Percentiles rank a stretch among this genome's conserved stretches.
Conservation (phyloP, 2,888 invertebrate genomes). For the Nyleta sp. region DNA sequence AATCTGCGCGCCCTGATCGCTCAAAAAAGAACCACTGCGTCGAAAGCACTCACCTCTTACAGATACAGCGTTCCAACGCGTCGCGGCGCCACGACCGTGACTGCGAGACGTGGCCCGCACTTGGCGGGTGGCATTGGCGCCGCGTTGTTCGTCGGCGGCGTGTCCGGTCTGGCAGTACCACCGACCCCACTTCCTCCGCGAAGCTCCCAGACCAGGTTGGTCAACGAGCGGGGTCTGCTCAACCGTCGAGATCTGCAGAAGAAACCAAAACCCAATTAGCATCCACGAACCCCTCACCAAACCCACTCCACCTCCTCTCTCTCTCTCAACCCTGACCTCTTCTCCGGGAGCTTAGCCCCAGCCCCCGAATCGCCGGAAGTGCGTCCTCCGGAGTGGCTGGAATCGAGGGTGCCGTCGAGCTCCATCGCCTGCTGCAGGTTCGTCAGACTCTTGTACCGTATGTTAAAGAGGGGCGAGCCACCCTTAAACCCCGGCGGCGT, state of each 20-base stretch:
- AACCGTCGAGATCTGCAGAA: constrained; percentile 89
- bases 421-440: constrained; percentile 88
- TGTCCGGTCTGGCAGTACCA: constrained; percentile 79
- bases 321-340: constrained; percentile 84
- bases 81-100: constrained; percentile 82
- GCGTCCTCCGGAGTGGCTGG: constrained; percentile 93
- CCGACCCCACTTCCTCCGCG: constrained; percentile 79
- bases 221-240: constrained; percentile 92
- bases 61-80: constrained; percentile 83
- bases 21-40: not conserved
- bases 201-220: constrained; percentile 93
- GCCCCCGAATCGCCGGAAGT: constrained; percentile 93
- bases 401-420: constrained; percentile 93
- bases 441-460: constrained; percentile 85
- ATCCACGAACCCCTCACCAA: too few relatives aligned
- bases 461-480: constrained; percentile 90
- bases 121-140: constrained; percentile 82
- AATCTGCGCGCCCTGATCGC: too few relatives aligned
- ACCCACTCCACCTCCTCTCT: too few relatives aligned
- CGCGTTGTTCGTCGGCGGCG: constrained; percentile 77
- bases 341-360: constrained; percentile 91
- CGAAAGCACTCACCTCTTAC: constrained; percentile 80
- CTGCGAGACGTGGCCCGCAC: constrained; percentile 83
- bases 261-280: too few relatives aligned
- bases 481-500: constrained; percentile 88